phyloP scores from a whole-genome alignment of 2,797 vertebrate species.

The Sebastes vulpes region DNA sequence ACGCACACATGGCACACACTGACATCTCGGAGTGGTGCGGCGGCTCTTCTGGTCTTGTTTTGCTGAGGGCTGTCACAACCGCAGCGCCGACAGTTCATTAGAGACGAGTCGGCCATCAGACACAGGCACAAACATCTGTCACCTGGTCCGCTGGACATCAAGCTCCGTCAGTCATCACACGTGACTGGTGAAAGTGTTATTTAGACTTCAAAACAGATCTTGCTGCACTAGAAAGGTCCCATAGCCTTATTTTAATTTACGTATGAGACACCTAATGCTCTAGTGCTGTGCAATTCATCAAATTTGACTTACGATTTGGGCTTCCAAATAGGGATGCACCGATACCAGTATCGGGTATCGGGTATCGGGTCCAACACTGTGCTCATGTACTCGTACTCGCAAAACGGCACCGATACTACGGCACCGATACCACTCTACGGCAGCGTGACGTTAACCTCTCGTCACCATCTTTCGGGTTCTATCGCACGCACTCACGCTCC shows the following conservation, averaged over 20 bases:
- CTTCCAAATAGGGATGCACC: no score
- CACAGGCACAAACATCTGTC: constrained; percentile 34
- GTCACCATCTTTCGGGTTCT: no score
- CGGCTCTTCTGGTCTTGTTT: constrained; percentile 11
- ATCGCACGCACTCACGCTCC: no score
- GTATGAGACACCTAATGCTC: no score
- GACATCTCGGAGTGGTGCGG: background rate
- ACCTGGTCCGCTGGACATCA: constrained; percentile 6
- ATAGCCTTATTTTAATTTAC: background rate
- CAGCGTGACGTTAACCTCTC: no score
- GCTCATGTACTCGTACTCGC: no score
- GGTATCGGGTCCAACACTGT: no score
- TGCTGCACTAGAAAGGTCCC: background rate
- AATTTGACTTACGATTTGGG: no score
- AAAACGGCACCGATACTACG: no score
- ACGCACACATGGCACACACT: background rate
- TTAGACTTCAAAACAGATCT: background rate
- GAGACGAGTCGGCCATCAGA: background rate
- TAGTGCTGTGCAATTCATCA: no score
- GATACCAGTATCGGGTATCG: no score
- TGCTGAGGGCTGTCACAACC: constrained; percentile 30
- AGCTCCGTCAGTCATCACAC: constrained; percentile 1
- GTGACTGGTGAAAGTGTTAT: background rate
- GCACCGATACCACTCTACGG: no score
- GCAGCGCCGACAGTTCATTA: constrained; percentile 29